Evolutionary conservation across 2,797 vertebrate genomes (phyloP).

Genomic region (Nothura maculosa): DNA sequence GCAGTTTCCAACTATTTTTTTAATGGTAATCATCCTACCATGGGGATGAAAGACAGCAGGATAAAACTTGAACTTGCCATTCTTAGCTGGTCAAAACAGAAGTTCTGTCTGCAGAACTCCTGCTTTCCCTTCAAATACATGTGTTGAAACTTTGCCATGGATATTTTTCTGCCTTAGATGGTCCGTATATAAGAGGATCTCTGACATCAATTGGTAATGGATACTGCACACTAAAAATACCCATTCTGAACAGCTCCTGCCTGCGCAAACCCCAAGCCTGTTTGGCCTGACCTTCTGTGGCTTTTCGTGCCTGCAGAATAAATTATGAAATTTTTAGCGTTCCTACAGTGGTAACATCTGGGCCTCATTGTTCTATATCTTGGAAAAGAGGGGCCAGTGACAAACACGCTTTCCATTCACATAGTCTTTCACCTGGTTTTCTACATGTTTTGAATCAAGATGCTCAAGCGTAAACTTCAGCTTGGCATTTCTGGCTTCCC

Average conservation of each 20-base stretch:
- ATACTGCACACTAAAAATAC: constrained; percentile 49
- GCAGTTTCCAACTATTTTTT: background rate
- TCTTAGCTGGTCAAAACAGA: constrained; percentile 46
- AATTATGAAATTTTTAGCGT: constrained; percentile 77
- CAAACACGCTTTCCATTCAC: constrained; percentile 31
- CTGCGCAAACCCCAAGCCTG: background rate
- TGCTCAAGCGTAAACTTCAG: background rate
- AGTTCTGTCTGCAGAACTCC: background rate
- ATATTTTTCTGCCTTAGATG: background rate
- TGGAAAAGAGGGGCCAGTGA: constrained; percentile 45
- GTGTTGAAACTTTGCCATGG: constrained; percentile 19
- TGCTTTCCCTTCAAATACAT: background rate
- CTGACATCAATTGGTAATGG: constrained; percentile 36
- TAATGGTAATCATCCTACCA: background rate
- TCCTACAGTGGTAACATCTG: constrained; percentile 72
- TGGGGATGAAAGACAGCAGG: background rate
- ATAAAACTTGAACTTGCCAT: constrained; percentile 49
- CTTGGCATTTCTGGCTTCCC: background rate
- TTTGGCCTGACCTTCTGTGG: constrained; percentile 52
- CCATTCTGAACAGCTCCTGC: constrained; percentile 13
- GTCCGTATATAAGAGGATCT: constrained; percentile 12
- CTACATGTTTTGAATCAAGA: constrained; percentile 55
- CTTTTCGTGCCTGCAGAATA: constrained; percentile 64
- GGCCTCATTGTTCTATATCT: constrained; percentile 39
- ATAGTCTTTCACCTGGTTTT: background rate